Percentiles rank a stretch among this genome's conserved stretches.
Conservation (phyloP, 2,797 vertebrate genomes). For the Rhinogobio ventralis region DNA sequence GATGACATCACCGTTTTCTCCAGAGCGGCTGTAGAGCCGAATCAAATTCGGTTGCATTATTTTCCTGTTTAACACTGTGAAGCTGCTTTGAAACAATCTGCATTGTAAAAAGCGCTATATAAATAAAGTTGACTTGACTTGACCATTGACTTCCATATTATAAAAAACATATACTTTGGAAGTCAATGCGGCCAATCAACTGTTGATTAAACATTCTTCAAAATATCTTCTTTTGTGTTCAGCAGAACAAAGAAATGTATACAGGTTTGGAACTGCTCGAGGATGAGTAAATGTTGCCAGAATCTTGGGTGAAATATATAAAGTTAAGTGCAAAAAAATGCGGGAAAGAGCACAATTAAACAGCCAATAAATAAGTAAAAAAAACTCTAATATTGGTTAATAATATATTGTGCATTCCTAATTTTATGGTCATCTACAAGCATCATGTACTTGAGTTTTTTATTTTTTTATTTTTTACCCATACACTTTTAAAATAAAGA, state of each 20-base stretch:
- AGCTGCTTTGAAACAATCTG: no score
- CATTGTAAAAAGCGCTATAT: no score
- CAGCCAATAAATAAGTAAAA: not conserved
- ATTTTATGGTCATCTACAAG: not conserved
- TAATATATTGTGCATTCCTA: not conserved
- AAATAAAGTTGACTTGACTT: no score
- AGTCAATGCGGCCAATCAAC: not conserved
- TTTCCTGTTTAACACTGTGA: no score
- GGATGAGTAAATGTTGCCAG: not conserved
- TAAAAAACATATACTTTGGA: no score
- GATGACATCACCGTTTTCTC: no score
- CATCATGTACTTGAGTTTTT: not conserved
- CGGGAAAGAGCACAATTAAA: not conserved
- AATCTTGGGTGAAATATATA: not conserved
- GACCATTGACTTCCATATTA: no score
- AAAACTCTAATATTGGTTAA: not conserved
- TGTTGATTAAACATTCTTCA: not conserved
- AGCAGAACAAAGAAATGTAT: rapidly evolving
- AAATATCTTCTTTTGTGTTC: not conserved
- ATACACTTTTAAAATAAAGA: no score
- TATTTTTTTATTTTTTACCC: not conserved
- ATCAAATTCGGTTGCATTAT: no score
- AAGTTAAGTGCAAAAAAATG: not conserved
- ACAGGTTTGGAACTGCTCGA: not conserved
- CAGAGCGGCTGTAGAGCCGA: no score